These are phyloP conservation scores for Drosophila atripex DNA, from an alignment of 2,888 invertebrate genomes.

Conservation along the genomic window DNA sequence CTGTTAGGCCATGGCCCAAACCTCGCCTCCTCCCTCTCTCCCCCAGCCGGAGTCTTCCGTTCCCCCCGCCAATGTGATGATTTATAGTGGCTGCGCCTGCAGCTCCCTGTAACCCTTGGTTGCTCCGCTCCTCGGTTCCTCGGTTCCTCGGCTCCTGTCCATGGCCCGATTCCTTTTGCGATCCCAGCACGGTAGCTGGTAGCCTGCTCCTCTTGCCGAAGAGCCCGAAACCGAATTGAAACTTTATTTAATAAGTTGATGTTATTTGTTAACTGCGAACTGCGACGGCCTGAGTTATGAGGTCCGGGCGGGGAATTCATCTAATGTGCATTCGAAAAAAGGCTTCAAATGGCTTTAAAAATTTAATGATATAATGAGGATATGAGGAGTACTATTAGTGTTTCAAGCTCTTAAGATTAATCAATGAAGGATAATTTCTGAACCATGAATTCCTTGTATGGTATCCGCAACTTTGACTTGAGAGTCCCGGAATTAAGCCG, in stretches of 20 bases:
- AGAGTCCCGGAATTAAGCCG: neutral
- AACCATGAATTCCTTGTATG: neutral
- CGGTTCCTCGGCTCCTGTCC: too few species aligned
- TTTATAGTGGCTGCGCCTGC: constrained; percentile 75
- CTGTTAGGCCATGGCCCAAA: constrained; percentile 22
- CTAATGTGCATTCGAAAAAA: constrained; percentile 47
- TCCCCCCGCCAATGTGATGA: constrained; percentile 73
- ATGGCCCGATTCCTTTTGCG: constrained; percentile 15
- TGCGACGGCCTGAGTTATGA: constrained; percentile 61
- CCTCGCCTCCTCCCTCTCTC: constrained; percentile 13
- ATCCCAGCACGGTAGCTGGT: constrained; percentile 70
- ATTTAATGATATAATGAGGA: neutral
- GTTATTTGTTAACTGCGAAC: constrained; percentile 77
- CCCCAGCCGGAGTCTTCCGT: constrained; percentile 2
- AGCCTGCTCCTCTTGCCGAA: constrained; percentile 11
- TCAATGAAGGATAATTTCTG: neutral
- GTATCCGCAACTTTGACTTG: neutral
- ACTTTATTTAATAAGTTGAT: constrained; percentile 80
- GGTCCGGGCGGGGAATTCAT: constrained; percentile 41
- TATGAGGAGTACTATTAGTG: neutral
- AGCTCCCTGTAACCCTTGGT: constrained; percentile 47
- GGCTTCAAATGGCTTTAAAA: neutral
- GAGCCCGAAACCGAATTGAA: constrained; percentile 62
- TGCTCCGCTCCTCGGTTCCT: neutral
- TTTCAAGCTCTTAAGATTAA: too few species aligned